A percentile compares a stretch with the other conserved stretches of the same genome.
These are phyloP conservation scores for Heliconius aoede DNA, from an alignment of 2,888 invertebrate species.

Conservation along the genomic window DNA sequence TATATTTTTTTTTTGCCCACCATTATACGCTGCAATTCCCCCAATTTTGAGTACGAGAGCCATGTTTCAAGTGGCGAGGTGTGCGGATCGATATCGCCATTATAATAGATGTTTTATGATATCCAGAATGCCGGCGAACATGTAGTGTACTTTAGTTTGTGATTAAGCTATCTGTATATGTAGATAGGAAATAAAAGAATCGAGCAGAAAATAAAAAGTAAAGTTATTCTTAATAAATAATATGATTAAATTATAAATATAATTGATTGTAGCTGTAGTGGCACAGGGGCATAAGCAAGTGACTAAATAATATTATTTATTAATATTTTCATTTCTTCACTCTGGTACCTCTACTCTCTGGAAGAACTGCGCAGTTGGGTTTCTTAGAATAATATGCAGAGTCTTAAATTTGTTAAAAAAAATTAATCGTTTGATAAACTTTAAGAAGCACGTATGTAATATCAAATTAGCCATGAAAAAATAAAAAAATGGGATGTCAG, in stretches of 20 bases:
- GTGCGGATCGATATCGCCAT: constrained; percentile 53
- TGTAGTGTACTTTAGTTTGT: constrained; percentile 8
- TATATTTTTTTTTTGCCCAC: too few relatives aligned
- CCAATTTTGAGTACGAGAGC: constrained; percentile 51
- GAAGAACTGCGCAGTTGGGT: too few relatives aligned
- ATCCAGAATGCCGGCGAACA: constrained; percentile 33
- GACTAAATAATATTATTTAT: neutral
- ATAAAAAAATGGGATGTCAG: neutral
- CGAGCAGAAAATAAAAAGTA: neutral
- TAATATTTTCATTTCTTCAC: neutral
- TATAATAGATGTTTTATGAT: constrained; percentile 48
- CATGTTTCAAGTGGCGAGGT: constrained; percentile 53
- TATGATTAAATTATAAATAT: neutral
- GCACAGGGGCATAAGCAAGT: neutral
- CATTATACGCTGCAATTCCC: constrained; percentile 51
- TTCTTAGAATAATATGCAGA: too few relatives aligned
- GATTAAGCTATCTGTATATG: neutral
- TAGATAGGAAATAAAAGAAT: too few relatives aligned
- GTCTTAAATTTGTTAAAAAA: neutral
- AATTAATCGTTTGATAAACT: neutral
- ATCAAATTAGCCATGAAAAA: neutral
- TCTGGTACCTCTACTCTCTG: too few relatives aligned
- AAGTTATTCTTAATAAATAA: neutral
- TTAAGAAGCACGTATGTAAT: neutral
- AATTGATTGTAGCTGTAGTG: neutral